phyloP scores from a whole-genome alignment of 2,113 vertebrate genomes.

The Tapirus terrestris region DNA sequence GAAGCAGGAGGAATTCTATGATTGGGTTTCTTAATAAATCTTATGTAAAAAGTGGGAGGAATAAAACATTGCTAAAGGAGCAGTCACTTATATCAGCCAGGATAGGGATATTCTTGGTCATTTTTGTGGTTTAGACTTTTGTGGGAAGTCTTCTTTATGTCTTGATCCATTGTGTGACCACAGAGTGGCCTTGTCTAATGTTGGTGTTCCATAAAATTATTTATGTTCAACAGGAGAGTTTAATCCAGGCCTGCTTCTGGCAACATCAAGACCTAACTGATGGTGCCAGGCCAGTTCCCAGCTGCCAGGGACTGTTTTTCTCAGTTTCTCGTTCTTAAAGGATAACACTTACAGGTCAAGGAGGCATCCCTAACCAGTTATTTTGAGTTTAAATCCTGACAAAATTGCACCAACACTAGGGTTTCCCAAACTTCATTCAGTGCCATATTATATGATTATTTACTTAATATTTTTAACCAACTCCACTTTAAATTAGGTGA shows the following conservation, averaged over 20 bases:
- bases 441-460: background rate
- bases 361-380: background rate
- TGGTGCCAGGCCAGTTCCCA: background rate
- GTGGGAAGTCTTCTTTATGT: background rate
- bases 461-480: constrained; percentile 12
- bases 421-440: background rate
- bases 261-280: background rate
- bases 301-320: background rate
- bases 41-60: background rate
- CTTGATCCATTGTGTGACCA: background rate
- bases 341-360: background rate
- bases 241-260: background rate
- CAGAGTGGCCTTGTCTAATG: background rate
- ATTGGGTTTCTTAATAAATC: background rate
- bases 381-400: background rate
- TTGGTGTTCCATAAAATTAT: background rate
- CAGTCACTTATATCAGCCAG: background rate
- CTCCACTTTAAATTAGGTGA: background rate
- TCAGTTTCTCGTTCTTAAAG: background rate
- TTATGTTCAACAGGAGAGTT: background rate
- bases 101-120: background rate
- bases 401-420: background rate
- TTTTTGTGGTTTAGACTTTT: background rate
- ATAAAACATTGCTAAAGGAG: background rate
- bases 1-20: background rate